A percentile compares a stretch with the other conserved stretches of the same genome.
Evolutionary conservation across 2,888 invertebrate genomes (phyloP).

Genomic region (Gisinianus flammeolus): DNA sequence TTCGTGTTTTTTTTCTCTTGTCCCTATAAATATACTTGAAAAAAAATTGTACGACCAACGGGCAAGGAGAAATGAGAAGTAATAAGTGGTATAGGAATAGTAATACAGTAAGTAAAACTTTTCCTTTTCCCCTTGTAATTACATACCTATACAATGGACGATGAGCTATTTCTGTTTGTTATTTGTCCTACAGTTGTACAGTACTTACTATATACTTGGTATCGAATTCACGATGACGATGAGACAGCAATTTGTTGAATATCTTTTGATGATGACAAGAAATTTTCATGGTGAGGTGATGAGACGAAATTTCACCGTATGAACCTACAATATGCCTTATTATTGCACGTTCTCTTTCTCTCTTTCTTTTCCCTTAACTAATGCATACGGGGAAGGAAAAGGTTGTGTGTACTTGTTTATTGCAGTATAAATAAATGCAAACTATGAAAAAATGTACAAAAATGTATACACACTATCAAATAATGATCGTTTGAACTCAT

Average conservation of each 20-base stretch:
- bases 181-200: background rate
- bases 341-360: constrained; percentile 26
- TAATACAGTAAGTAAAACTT: too few species aligned
- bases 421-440: constrained; percentile 1
- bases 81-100: too few species aligned
- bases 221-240: constrained; percentile 37
- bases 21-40: too few species aligned
- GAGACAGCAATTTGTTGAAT: constrained; percentile 38
- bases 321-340: constrained; percentile 12
- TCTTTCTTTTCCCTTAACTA: constrained; percentile 1
- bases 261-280: constrained; percentile 34
- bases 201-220: background rate
- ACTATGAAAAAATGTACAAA: background rate
- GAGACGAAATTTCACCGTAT: constrained; percentile 26
- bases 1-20: too few species aligned
- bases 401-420: too few species aligned
- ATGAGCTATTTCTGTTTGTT: background rate
- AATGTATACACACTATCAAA: too few species aligned
- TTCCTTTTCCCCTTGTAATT: too few species aligned
- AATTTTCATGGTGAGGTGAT: constrained; percentile 46
- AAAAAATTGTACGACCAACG: too few species aligned
- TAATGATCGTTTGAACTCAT: background rate
- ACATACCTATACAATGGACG: too few species aligned
- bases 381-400: too few species aligned
- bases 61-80: too few species aligned